Evolutionary conservation across 1,140 invertebrate species (phyloP), one percentile per base, ranked within the genome.

Genomic region (Sesamia nonagrioides): DNA sequence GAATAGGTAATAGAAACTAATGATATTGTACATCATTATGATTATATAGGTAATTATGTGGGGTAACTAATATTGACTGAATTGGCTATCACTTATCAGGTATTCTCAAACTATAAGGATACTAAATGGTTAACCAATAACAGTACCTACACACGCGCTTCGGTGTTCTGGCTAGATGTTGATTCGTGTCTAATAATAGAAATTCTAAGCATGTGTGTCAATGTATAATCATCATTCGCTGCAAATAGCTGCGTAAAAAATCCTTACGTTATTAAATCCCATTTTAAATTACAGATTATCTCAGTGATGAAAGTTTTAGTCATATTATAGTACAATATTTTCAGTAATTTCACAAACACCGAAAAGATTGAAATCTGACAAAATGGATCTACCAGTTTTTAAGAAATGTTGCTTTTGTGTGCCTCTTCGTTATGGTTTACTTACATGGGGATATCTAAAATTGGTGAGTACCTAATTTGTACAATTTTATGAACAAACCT

Each of bases 361-460:
- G 7, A 4, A 5, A 58, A 58, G 21, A 27, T 58, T 58, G 21
- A 58, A 21, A 58, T 33, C 13, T 18, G 21, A 13, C 9, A 27
- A 5, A 33, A 33, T 58, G 54, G 54, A 33, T 9, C 52, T 27
- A 40, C 72, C 72, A 27, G 54, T 74, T 7, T 61, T 21, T n/a
- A 74, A 74, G 27, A 74, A 42, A 45, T 74, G 72, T 35, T 74
- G 72, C 33, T 60, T 74, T 5, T 74, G 72, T 45, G 17, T 74
- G 42, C 72, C 72, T 8, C 18, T 74, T 7, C 35, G 72, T 2
- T 60, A 60, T 33, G 37, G 72, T 8, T 48, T 74, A 40, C 21
- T 74, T 9, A 42, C 40, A 42, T 74, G 54, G 72, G 72, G 54
- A 27, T 74, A 61, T 61, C 6, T 75, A 13, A 75, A 71, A 66